These are phyloP conservation scores for Apamea sordens DNA, from an alignment of 2,888 invertebrate species.

Conservation along the genomic window DNA sequence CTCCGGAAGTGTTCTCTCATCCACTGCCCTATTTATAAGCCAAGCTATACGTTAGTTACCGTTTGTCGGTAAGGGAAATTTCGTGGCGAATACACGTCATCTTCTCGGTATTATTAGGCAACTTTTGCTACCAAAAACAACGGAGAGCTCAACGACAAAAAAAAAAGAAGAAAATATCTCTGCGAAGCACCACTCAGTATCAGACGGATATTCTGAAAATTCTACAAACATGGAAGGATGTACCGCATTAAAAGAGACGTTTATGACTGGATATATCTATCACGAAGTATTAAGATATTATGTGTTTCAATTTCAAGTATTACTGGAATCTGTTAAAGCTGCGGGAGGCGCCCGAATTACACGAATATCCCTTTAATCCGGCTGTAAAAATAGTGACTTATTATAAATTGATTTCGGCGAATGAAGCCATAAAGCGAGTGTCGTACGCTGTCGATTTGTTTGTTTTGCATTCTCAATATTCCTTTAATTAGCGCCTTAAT, in stretches of 20 bases:
- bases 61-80: slow-evolving; percentile 64
- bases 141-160: slow-evolving; percentile 31
- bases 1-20: slow-evolving; percentile 83
- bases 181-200: slow-evolving; percentile 44
- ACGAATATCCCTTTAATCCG: slow-evolving; percentile 33
- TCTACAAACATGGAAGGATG: slow-evolving; percentile 49
- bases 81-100: slow-evolving; percentile 50
- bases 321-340: slow-evolving; percentile 43
- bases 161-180: slow-evolving; percentile 40
- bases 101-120: slow-evolving; percentile 56
- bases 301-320: slow-evolving; percentile 30
- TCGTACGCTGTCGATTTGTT: slow-evolving; percentile 40
- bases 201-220: slow-evolving; percentile 56
- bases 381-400: slow-evolving; percentile 51
- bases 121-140: slow-evolving; percentile 54
- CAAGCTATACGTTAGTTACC: slow-evolving; percentile 63
- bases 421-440: slow-evolving; percentile 51
- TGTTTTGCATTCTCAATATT: slow-evolving; percentile 51
- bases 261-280: slow-evolving; percentile 59
- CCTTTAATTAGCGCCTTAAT: slow-evolving; percentile 61
- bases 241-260: slow-evolving; percentile 53
- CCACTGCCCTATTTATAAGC: slow-evolving; percentile 84
- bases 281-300: slow-evolving; percentile 39
- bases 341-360: slow-evolving; percentile 11
- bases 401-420: slow-evolving; percentile 50